Percentiles rank a stretch among this genome's conserved stretches.
These are phyloP conservation scores for Eolophus roseicapilla DNA, from an alignment of 2,113 vertebrate genomes.

Conservation along the genomic window DNA sequence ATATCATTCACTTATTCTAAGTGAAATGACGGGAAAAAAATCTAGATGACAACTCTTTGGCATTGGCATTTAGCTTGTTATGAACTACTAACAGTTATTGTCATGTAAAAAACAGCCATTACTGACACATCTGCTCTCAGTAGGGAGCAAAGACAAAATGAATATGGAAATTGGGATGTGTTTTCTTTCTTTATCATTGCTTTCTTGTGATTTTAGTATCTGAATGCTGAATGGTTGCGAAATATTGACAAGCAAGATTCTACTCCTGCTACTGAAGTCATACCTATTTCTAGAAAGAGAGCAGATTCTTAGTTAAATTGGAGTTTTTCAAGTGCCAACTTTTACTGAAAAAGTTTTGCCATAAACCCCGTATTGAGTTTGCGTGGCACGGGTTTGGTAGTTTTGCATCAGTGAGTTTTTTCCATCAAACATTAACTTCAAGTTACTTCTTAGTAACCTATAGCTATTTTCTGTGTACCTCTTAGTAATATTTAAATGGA, in stretches of 20 bases:
- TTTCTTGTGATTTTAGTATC: not conserved
- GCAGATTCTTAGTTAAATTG: not conserved
- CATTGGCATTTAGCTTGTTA: not conserved
- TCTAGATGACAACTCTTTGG: not conserved
- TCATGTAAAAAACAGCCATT: not conserved
- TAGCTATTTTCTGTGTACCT: not conserved
- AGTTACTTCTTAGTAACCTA: not conserved
- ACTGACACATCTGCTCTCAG: not conserved
- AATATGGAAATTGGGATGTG: not conserved
- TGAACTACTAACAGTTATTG: not conserved
- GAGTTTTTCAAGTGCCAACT: not conserved
- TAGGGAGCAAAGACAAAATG: not conserved
- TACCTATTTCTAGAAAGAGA: not conserved
- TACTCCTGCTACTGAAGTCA: not conserved
- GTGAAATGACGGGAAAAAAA: not conserved
- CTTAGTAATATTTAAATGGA: not conserved
- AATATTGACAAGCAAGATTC: not conserved
- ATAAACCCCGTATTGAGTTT: not conserved
- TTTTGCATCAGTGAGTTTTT: not conserved
- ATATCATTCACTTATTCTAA: not conserved
- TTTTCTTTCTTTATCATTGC: not conserved
- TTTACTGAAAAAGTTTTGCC: not conserved
- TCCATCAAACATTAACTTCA: not conserved
- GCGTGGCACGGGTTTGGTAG: not conserved
- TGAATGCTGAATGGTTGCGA: not conserved